Conservation (phyloP, 2,797 vertebrate species). For the Gymnopithys bicolor region DNA sequence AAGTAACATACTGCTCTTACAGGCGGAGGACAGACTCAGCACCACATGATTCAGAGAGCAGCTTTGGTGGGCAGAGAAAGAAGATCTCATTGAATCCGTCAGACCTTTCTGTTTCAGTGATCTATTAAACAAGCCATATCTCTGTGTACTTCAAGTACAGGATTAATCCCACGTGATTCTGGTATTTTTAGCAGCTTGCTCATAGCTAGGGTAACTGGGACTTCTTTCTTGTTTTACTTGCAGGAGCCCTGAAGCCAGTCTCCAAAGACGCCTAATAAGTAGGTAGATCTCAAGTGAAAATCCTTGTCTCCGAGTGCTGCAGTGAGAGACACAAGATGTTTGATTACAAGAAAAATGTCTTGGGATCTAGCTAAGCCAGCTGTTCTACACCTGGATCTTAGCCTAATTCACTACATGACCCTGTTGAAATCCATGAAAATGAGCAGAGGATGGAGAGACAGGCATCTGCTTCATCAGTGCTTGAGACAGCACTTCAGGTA, state of each 20-base stretch:
- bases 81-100: background rate
- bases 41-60: background rate
- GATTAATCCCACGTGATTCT: background rate
- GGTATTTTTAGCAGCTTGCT: slow-evolving; percentile 38
- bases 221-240: background rate
- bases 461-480: background rate
- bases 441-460: background rate
- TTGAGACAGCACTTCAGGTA: background rate
- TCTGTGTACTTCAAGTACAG: background rate
- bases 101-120: slow-evolving; percentile 11
- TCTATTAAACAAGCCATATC: background rate
- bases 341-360: background rate
- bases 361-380: background rate
- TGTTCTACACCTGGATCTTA: background rate
- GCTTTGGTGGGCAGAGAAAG: background rate
- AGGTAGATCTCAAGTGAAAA: background rate
- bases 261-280: background rate
- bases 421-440: background rate
- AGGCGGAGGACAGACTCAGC: background rate
- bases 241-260: background rate
- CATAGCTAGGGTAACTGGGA: background rate
- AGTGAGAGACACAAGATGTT: background rate
- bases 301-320: background rate
- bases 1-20: background rate
- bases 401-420: background rate